Base-by-base conservation (phyloP, 2,797 vertebrate genomes). In the Petrocephalus schoutedeni region DNA sequence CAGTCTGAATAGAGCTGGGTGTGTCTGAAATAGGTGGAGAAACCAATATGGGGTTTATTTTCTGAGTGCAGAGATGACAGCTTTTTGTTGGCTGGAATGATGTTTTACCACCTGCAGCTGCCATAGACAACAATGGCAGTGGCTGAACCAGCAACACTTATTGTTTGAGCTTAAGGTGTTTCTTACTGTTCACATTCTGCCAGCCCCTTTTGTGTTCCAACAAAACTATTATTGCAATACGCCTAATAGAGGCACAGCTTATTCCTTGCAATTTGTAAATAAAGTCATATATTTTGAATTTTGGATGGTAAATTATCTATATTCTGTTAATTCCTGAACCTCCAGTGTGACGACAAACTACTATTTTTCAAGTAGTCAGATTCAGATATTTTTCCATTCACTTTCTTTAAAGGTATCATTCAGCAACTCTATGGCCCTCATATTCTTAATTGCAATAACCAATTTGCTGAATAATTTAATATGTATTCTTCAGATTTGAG, bases 21-120 rank as follows among this genome's bases (percentile, higher is more conserved):
- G 83, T 56, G 83, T 85, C 83, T 85, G 54, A 28, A 16, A 57
- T 54, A 57, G 74, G 74, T 80, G 74, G 74, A 80, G 74, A 49
- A 21, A 49, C 74, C 51, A 32, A 85, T 85, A 32, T 32, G 51
- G 28, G 23, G 9, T 57, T 21, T 85, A n/a, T 23, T 36, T 80
- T 28, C 82, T 54, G 53, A 23, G 16, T 84, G 21, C 9, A 84
- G 19, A 53, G 51, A 85, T 85, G 74, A 85, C 49, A 84, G n/a
- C 14, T 85, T 57, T 85, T 57, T 32, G 28, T 28, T 19, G 82
- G 23, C 3, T 56, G 53, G 51, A 85, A 85, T 85, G 83, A 57
- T 56, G 83, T 85, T 57, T 57, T 57, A 57, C 83, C 12, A 85
- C 83, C 12, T 36, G 16, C 7, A 21, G 74, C 74, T 80, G 36